phyloP scores from a whole-genome alignment of 1,140 invertebrate species.

The Cotesia chilonis region DNA sequence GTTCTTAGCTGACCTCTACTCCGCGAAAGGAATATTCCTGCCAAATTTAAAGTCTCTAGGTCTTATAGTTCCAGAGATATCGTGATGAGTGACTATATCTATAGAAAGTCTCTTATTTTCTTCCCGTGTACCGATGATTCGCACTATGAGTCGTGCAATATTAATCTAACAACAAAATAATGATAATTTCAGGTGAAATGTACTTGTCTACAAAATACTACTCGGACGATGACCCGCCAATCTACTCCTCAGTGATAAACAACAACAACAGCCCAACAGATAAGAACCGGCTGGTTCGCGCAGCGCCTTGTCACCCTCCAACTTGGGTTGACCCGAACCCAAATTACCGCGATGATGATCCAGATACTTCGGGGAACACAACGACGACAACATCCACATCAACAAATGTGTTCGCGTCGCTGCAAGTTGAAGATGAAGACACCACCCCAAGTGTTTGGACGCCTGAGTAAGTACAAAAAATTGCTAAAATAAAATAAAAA shows the following conservation, averaged over 20 bases:
- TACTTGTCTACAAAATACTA: slow-evolving; percentile 23
- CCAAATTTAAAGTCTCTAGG: too few species aligned
- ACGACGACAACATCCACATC: slow-evolving; percentile 17
- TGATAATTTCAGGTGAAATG: slow-evolving; percentile 25
- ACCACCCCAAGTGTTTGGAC: slow-evolving; percentile 41
- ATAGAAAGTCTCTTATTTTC: too few species aligned
- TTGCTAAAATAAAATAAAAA: neutral
- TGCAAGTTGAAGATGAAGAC: slow-evolving; percentile 36
- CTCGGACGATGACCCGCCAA: slow-evolving; percentile 32
- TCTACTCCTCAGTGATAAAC: slow-evolving; percentile 36
- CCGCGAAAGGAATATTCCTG: too few species aligned
- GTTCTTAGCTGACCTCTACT: too few species aligned
- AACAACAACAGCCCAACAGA: slow-evolving; percentile 30
- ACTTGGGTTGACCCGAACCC: slow-evolving; percentile 29
- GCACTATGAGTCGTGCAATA: neutral
- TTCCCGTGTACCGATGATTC: too few species aligned
- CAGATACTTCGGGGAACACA: slow-evolving; percentile 18
- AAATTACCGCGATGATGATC: slow-evolving; percentile 33
- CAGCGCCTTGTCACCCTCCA: slow-evolving; percentile 23
- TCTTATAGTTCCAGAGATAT: too few species aligned
- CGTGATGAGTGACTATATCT: too few species aligned
- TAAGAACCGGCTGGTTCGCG: slow-evolving; percentile 33
- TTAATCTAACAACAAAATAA: too few species aligned
- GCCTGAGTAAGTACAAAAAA: slow-evolving; percentile 37
- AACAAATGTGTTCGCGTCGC: slow-evolving; percentile 13